Base-by-base conservation (phyloP, 2,888 invertebrate species). In the Aspidapion aeneum region DNA sequence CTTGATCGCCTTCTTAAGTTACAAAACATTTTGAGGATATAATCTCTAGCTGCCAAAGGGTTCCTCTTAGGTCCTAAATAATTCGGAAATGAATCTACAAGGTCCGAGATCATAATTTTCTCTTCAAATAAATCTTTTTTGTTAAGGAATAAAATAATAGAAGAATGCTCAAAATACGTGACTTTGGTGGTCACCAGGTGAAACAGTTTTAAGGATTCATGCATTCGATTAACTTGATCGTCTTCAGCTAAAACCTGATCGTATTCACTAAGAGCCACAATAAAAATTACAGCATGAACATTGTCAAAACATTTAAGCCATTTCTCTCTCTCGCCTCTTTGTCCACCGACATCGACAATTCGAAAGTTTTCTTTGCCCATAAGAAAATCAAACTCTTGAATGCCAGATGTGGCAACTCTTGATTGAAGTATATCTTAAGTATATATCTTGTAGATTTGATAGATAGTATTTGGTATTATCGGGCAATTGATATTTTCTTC, bases 271-370 rank as follows among this genome's bases (percentile, higher is more conserved):
- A 95, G 97, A 68, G 97, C 97, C 74, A 97, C 96, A 79, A 98
- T 97, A 85, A 98, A 98, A 79, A 98, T 98, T 82, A 98, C 98
- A 81, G 98, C 98, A 70, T 98, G 98, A 76, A 98, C 98, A 84
- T 98, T 98, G 84, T 98, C 98, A 87, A 98, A 98, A 85, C 98
- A 98, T 84, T 98, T 96, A 83, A 98, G 98, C 98, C 98, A 98
- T 82, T 98, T 98, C 80, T 97, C 89, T 70, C 98, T 87, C 84
- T 98, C 98, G 83, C 97, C 97, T 70, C 98, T 86, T 82, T 98
- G 98, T 9, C 98, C 98, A 72, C 98, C 98, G 74, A 98, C 98
- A 85, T 98, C 98, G 85, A 98, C 98, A 96, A 98, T 98, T 82
- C 97, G 94, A 77, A 18, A 64, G 3, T 35, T 35, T 35, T 35